Evolutionary conservation across 2,113 vertebrate species (phyloP), one percentile per base, ranked within the genome.

Genomic region (Colius striatus): DNA sequence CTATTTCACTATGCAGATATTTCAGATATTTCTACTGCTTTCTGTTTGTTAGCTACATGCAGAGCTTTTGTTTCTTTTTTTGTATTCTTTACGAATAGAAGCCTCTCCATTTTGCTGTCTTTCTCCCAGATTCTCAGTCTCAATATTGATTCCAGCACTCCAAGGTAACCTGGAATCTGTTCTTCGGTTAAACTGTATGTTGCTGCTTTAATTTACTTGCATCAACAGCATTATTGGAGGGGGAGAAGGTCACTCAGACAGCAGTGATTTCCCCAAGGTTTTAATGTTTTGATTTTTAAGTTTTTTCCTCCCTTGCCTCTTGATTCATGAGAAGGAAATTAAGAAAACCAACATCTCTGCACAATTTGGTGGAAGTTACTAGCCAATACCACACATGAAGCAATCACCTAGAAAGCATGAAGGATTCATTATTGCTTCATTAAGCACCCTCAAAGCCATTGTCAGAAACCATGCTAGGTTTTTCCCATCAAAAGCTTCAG

Each of bases 271-370:
- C 54, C 16, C 51, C 47, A 43, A 38, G 13, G 10, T 60, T 43
- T 50, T 62, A 65, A 45, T 3, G 7, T 58, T 22, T 74, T 1
- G 1, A 23, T 50, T 76, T 61, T 68, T 6, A 87, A 68, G 34
- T 34, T 58, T 38, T 17, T 1, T 9, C 1, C 1, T 4, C 8
- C 9, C 14, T 16, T 32, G 25, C n/a, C 29, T 18, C 5, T 57
- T 66, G 30, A 47, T 50, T 88, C 1, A 1, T 20, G 25, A 47
- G 23, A 86, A 83, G 13, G 17, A 73, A 92, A 90, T 48, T 45
- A 68, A 57, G 55, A 66, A 90, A 88, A 32, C 3, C 14, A 85
- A 21, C 50, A 84, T 10, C 30, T 58, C 53, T 50, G 50, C 21
- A 27, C 41, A 61, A 71, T 47, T 58, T 48, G 38, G 14, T 63